phyloP scores from a whole-genome alignment of 2,113 vertebrate species.

The Anoura caudifer region DNA sequence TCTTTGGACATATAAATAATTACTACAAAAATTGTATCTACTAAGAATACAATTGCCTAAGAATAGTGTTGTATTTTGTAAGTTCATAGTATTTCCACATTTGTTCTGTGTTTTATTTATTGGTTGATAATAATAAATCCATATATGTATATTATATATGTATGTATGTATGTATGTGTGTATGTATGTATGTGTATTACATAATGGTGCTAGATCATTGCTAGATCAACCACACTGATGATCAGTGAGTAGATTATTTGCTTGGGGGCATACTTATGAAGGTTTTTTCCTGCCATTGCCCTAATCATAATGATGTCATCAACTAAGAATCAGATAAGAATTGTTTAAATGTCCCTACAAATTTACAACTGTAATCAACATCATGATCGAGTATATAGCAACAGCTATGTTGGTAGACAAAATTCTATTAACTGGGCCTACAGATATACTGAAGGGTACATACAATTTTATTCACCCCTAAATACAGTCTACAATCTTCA shows the following conservation, averaged over 20 bases:
- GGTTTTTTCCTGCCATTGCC: not conserved
- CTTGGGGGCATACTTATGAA: not conserved
- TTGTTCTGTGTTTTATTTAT: not conserved
- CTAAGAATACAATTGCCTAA: not conserved
- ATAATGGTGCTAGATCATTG: not conserved
- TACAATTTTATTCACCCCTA: not conserved
- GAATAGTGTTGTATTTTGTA: not conserved
- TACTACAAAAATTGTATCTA: not conserved
- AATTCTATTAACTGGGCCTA: not conserved
- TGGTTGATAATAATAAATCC: not conserved
- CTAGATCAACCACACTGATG: not conserved
- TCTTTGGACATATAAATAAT: not conserved
- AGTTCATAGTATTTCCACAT: not conserved
- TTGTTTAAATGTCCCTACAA: not conserved
- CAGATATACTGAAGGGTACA: not conserved
- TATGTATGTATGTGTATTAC: no score
- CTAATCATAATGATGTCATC: not conserved
- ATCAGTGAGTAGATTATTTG: not conserved
- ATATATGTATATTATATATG: not conserved
- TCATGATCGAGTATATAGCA: not conserved
- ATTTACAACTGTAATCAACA: not conserved
- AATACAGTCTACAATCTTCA: not conserved
- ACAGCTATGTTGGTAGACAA: not conserved
- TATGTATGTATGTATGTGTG: no score
- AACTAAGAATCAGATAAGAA: not conserved